Percentiles rank a stretch among this genome's conserved stretches.
Evolutionary conservation across 2,113 vertebrate genomes (phyloP).

Genomic region (Onychostoma macrolepis): DNA sequence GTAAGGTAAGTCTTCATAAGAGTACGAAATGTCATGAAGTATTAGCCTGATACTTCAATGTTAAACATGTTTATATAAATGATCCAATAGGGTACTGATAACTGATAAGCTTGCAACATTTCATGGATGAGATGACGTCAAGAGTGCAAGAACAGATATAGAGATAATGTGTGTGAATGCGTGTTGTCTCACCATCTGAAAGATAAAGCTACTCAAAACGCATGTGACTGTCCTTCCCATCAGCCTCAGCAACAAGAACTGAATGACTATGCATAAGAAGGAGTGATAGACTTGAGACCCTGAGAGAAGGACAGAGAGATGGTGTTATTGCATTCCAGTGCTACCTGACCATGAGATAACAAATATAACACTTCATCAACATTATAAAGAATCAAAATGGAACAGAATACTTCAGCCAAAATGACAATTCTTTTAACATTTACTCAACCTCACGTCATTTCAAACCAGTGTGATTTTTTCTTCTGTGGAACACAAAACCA

Average conservation of each 20-base stretch:
- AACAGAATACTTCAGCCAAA: background rate
- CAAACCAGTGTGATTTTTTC: background rate
- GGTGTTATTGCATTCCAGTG: background rate
- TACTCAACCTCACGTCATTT: background rate
- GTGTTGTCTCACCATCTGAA: conserved; percentile 89
- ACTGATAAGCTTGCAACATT: background rate
- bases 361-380: background rate
- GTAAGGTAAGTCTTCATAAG: background rate
- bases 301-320: conserved; percentile 62
- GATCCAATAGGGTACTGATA: background rate
- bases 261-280: conserved; percentile 84
- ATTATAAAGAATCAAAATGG: background rate
- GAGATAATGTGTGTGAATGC: background rate
- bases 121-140: background rate
- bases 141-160: background rate
- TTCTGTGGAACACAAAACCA: conserved; percentile 5
- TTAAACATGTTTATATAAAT: background rate
- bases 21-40: background rate
- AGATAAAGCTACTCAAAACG: conserved; percentile 85
- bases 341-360: background rate
- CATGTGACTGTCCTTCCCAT: conserved; percentile 94
- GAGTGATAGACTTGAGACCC: conserved; percentile 90
- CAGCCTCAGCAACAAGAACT: conserved; percentile 94
- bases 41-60: background rate
- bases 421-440: background rate